These are phyloP conservation scores for Matsumurasca onukii DNA, from an alignment of 1,140 invertebrate genomes.

Conservation along the genomic window DNA sequence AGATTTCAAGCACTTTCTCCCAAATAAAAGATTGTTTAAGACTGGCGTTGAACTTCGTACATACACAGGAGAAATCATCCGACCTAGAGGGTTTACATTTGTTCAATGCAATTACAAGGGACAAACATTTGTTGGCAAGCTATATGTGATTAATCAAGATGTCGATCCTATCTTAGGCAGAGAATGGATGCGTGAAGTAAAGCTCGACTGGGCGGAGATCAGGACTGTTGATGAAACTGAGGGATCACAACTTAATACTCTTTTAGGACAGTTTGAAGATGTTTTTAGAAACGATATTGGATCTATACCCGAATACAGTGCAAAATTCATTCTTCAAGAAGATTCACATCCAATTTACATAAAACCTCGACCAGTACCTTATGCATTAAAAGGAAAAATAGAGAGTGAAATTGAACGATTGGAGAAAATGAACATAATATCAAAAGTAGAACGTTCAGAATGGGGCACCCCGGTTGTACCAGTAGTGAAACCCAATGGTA, in stretches of 20 bases:
- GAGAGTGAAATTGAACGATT: not conserved
- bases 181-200: constrained; percentile 1
- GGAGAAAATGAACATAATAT: constrained; percentile 23
- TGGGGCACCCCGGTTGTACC: constrained; percentile 48
- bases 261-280: not conserved
- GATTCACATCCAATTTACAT: not conserved
- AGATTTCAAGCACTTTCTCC: not conserved
- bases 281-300: not conserved
- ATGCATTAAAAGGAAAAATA: not conserved
- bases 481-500: constrained; percentile 45
- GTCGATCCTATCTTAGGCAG: not conserved
- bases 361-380: not conserved
- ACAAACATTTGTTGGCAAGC: constrained; percentile 8
- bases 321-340: not conserved
- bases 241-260: not conserved
- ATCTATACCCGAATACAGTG: not conserved
- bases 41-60: not conserved
- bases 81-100: not conserved
- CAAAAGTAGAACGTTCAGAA: constrained; percentile 43
- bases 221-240: not conserved
- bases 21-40: not conserved
- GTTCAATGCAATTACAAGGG: constrained; percentile 17
- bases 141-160: constrained; percentile 13
- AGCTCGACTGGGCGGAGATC: not conserved
- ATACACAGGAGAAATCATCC: not conserved